phyloP scores from a whole-genome alignment of 2,888 invertebrate species.

The Eumerus sabulonum region DNA sequence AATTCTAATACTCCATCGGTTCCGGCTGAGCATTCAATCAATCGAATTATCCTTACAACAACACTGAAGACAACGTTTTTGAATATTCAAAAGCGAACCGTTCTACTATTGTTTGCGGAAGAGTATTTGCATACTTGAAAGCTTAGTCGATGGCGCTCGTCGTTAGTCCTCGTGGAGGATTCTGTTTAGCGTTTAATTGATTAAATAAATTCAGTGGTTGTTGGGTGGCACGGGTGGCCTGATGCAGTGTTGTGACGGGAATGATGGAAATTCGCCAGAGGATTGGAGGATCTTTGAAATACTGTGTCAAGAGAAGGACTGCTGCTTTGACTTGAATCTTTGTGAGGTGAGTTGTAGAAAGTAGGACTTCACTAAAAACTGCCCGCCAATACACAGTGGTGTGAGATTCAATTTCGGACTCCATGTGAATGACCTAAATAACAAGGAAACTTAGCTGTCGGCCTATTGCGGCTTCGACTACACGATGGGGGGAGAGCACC shows the following conservation, averaged over 20 bases:
- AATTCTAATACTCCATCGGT: conserved; percentile 3
- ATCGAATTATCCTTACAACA: no score
- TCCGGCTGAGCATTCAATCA: conserved; percentile 1
- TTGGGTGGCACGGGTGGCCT: conserved; percentile 2
- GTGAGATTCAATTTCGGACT: conserved; percentile 63
- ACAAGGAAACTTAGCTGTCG: conserved; percentile 71
- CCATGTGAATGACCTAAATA: conserved; percentile 79
- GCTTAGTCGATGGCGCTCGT: not conserved
- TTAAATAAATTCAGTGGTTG: conserved; percentile 42
- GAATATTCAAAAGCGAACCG: conserved; percentile 39
- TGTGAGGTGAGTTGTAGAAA: conserved; percentile 45
- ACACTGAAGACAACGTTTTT: conserved; percentile 10
- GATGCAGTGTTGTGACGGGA: not conserved
- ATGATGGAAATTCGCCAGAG: conserved; percentile 81
- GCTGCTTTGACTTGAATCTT: conserved; percentile 1
- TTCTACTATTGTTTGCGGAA: conserved; percentile 8
- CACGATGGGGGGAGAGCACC: conserved; percentile 30
- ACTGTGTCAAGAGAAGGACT: conserved; percentile 78
- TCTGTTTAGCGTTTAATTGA: conserved; percentile 54
- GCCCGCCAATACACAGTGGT: conserved; percentile 56
- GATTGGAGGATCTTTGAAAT: conserved; percentile 88
- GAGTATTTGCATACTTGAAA: conserved; percentile 45
- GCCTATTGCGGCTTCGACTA: conserved; percentile 1
- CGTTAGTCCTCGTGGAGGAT: conserved; percentile 14
- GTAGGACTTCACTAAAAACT: conserved; percentile 70